phyloP scores from a whole-genome alignment of 2,113 vertebrate genomes.

The Phrynosoma platyrhinos region DNA sequence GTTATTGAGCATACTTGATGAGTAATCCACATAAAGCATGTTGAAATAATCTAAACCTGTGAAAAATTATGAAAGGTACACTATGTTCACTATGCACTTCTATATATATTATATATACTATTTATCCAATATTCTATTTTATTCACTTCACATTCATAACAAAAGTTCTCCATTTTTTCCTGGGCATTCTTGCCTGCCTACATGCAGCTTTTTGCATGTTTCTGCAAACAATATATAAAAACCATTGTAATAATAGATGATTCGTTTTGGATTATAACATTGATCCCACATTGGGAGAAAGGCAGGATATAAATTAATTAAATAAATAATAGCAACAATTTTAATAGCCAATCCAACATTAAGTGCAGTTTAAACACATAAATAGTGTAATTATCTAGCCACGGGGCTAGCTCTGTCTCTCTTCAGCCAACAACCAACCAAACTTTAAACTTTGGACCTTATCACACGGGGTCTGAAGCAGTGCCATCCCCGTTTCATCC shows the following conservation, averaged over 20 bases:
- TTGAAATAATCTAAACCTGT: too few relatives aligned
- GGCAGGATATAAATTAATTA: too few relatives aligned
- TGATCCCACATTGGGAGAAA: too few relatives aligned
- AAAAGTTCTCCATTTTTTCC: slow-evolving; percentile 38
- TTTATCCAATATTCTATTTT: slow-evolving; percentile 15
- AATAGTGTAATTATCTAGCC: slow-evolving; percentile 44
- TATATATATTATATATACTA: too few relatives aligned
- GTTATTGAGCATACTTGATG: too few relatives aligned
- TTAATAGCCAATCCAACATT: slow-evolving; percentile 44
- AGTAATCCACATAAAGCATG: too few relatives aligned
- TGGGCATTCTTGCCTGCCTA: slow-evolving; percentile 41
- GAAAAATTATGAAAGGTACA: background rate
- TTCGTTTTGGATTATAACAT: slow-evolving; percentile 2
- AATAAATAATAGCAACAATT: too few relatives aligned
- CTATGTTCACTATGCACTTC: background rate
- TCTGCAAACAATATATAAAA: slow-evolving; percentile 47
- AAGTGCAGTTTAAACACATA: slow-evolving; percentile 49
- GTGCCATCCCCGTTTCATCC: too few relatives aligned
- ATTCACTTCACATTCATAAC: slow-evolving; percentile 32
- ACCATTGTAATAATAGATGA: slow-evolving; percentile 40
- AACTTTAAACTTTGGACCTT: too few relatives aligned
- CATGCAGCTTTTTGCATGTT: slow-evolving; percentile 22
- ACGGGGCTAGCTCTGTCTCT: slow-evolving; percentile 4
- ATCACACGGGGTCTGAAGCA: too few relatives aligned
- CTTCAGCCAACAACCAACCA: background rate